Base-by-base conservation (phyloP, 2,113 vertebrate genomes). In the Chaetops frenatus region DNA sequence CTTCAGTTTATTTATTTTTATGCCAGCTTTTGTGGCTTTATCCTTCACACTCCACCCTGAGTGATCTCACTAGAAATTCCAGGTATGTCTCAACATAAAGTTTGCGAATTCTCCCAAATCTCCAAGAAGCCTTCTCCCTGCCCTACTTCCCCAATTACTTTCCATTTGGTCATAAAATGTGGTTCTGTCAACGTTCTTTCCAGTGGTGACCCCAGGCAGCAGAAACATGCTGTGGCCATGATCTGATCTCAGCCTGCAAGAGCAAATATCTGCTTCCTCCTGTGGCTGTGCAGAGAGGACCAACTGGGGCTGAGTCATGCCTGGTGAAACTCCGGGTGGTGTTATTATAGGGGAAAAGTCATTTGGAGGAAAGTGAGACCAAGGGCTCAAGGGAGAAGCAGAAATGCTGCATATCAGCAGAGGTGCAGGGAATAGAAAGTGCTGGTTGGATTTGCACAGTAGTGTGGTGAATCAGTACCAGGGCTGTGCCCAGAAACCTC, bases 1-100 rank as follows among this genome's bases (percentile, higher is more conserved):
- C n/a, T n/a, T 83, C 64, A 20, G 23, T 48, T 92, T 70, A 44
- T 65, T 86, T 91, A 61, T 82, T 83, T 94, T 92, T 60, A 12
- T 44, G 36, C 8, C 12, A 35, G 31, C 23, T 86, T 81, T 92
- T 83, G 45, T 88, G 64, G 6, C 36, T 74, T 81, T 83, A 22
- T 83, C 22, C 51, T 12, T 91, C 78, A 48, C 56, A 36, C 69
- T 84, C 36, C 23, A 74, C 81, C 44, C 57, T 10, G 54, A 80
- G 20, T 94, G 90, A 96, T 72, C 72, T 92, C 90, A 96, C 51
- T 53, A 85, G 90, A 88, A 96, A 93, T 87, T 92, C 65, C 85
- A 90, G 61, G 21, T 61, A 93, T 93, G 33, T 76, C 57, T 90
- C 72, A 88, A 44, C 38, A 71, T 10, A 71, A 79, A 73, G 35